Evolutionary conservation across 2,888 invertebrate genomes (phyloP).

Genomic region (Agelastica alni): DNA sequence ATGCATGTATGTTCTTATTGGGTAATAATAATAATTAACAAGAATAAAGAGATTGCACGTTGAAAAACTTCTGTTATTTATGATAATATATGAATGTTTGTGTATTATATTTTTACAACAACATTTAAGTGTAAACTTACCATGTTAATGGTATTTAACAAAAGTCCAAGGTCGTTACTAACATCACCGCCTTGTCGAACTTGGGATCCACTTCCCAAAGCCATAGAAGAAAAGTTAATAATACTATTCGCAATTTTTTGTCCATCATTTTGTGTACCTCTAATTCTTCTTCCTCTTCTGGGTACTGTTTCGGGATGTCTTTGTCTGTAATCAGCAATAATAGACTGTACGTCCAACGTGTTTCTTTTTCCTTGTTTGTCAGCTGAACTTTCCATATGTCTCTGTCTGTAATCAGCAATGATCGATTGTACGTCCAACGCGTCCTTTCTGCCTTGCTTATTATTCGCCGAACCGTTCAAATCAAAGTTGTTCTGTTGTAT

Average conservation of each 20-base stretch:
- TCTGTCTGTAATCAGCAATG: slow-evolving; percentile 77
- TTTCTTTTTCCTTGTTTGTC: slow-evolving; percentile 67
- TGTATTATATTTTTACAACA: too few relatives aligned
- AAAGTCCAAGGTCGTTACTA: slow-evolving; percentile 49
- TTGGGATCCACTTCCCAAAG: slow-evolving; percentile 57
- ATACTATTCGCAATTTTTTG: slow-evolving; percentile 39
- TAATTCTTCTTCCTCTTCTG: slow-evolving; percentile 67
- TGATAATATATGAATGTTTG: too few relatives aligned
- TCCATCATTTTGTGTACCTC: slow-evolving; percentile 53
- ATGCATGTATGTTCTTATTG: too few relatives aligned
- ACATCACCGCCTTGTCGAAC: slow-evolving; percentile 50
- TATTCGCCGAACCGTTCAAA: slow-evolving; percentile 63
- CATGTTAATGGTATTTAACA: slow-evolving; percentile 49
- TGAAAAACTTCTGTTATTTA: too few relatives aligned
- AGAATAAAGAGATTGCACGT: too few relatives aligned
- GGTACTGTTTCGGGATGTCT: slow-evolving; percentile 76
- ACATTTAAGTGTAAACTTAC: too few relatives aligned
- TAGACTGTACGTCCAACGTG: slow-evolving; percentile 80
- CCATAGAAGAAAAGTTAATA: slow-evolving; percentile 54
- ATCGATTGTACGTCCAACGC: slow-evolving; percentile 83
- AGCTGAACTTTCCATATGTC: slow-evolving; percentile 77
- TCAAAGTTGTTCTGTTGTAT: slow-evolving; percentile 57
- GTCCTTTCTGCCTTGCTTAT: slow-evolving; percentile 66
- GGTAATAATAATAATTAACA: too few relatives aligned
- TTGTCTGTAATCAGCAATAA: slow-evolving; percentile 79